Base-by-base conservation (phyloP, 2,113 vertebrate species). In the Rafetus swinhoei region DNA sequence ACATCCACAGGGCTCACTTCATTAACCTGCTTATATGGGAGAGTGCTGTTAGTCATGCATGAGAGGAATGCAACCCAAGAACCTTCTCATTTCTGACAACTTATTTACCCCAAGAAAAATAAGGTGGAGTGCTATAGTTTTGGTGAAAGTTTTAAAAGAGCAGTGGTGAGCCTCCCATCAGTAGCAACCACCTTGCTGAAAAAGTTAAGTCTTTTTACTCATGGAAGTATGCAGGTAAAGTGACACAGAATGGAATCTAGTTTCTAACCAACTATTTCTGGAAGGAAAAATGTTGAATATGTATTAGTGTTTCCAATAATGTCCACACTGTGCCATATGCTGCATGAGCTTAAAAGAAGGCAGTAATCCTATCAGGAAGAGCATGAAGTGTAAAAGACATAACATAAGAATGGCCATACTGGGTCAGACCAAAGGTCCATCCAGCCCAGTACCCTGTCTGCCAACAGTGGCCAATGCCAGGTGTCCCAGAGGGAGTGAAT, bases 241-340 rank as follows among this genome's bases (percentile, higher is more conserved):
- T 83, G 89, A 39, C 59, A 24, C 3, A 25, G 77, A 79, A 45
- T 2, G 50, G 84, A 89, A 72, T 3, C 29, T 18, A 65, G 29
- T 65, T 65, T 65, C 62, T n/a, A n/a, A 65, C 14, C 7, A 69
- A n/a, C 15, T 22, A 2, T 2, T 2, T 1, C 74, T 19, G 1
- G 3, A 54, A 88, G 32, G 39, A 25, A 55, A 11, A 54, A 15
- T 56, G 21, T 77, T 4, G 1, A 57, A 9, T 89, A 8, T 85
- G 85, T 96, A 4, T 50, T 55, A 1, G 2, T 4, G 29, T 22
- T 92, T 81, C 88, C 24, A 82, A 60, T 19, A 1, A 5, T 53
- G 84, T 57, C 2, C 8, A 8, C 21, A 29, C 1, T 50, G 12
- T 54, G 32, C 29, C 55, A 81, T 2, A 6, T 32, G 9, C 0